Conservation (phyloP, 2,888 invertebrate species). For the Nomada goodeniana region DNA sequence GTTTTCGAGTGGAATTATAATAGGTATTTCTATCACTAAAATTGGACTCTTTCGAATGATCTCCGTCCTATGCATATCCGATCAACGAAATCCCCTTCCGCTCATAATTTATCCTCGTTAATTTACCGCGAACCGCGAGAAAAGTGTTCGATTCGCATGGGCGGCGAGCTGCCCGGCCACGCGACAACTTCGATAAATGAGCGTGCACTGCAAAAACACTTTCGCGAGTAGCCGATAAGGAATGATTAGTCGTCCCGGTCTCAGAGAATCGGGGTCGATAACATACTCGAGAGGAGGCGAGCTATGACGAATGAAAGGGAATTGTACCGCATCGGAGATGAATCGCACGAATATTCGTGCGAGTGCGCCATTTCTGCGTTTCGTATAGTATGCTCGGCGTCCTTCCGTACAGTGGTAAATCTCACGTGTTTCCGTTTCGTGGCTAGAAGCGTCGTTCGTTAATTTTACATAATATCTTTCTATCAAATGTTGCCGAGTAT, state of each 20-base stretch:
- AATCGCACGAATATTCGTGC: slow-evolving; percentile 49
- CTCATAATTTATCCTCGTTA: not conserved
- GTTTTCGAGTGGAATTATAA: too few species aligned
- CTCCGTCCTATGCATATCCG: not conserved
- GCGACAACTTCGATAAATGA: slow-evolving; percentile 43
- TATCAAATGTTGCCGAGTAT: too few species aligned
- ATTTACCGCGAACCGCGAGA: slow-evolving; percentile 12
- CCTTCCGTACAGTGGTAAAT: not conserved
- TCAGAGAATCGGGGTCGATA: slow-evolving; percentile 17
- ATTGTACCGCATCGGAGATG: slow-evolving; percentile 5
- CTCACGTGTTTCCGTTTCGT: not conserved
- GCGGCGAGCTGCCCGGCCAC: slow-evolving; percentile 3
- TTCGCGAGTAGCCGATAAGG: slow-evolving; percentile 34
- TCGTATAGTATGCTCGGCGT: not conserved
- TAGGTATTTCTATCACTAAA: not conserved
- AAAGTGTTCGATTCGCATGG: slow-evolving; percentile 2
- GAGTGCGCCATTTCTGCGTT: slow-evolving; percentile 14
- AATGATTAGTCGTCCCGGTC: slow-evolving; percentile 24
- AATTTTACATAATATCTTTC: not conserved
- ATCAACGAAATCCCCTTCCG: slow-evolving; percentile 9
- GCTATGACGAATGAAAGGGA: slow-evolving; percentile 35
- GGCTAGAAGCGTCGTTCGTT: slow-evolving; percentile 6
- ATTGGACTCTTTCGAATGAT: not conserved
- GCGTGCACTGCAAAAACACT: slow-evolving; percentile 29
- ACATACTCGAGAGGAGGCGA: slow-evolving; percentile 17